These are phyloP conservation scores for Ophion ellenae DNA, from an alignment of 2,888 invertebrate genomes.

Conservation along the genomic window DNA sequence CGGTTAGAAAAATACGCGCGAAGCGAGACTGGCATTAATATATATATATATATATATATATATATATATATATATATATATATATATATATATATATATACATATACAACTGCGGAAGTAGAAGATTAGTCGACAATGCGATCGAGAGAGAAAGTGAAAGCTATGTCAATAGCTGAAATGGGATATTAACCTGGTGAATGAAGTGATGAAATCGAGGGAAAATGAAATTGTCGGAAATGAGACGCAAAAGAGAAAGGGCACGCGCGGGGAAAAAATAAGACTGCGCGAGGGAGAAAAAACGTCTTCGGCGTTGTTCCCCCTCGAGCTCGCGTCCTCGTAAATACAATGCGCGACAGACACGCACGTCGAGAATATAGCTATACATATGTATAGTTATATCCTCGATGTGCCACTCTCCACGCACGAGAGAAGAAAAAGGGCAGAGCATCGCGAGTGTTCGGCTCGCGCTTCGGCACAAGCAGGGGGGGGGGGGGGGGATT, in stretches of 20 bases:
- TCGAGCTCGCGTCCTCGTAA: constrained; percentile 16
- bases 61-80: not conserved
- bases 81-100: not conserved
- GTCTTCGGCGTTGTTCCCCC: not conserved
- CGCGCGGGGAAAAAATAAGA: not conserved
- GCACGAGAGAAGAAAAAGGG: constrained; percentile 7
- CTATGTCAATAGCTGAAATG: constrained; percentile 9
- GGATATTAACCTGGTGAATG: not conserved
- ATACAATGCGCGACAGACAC: not conserved
- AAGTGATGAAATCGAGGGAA: constrained; percentile 17
- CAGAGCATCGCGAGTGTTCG: constrained; percentile 17
- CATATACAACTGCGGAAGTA: not conserved
- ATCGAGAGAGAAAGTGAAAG: not conserved
- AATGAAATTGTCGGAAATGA: not conserved
- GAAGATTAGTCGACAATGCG: constrained; percentile 16
- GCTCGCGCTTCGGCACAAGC: not conserved
- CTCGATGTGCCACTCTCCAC: not conserved
- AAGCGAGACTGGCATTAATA: not conserved
- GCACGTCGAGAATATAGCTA: not conserved
- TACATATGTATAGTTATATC: not conserved
- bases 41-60: not conserved
- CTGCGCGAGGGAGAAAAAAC: constrained; percentile 11
- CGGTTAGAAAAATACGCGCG: not conserved
- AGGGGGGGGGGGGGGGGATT: constrained; percentile 23
- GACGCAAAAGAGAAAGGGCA: not conserved